phyloP scores from a whole-genome alignment of 2,888 invertebrate genomes.

The Diarsia rubi region DNA sequence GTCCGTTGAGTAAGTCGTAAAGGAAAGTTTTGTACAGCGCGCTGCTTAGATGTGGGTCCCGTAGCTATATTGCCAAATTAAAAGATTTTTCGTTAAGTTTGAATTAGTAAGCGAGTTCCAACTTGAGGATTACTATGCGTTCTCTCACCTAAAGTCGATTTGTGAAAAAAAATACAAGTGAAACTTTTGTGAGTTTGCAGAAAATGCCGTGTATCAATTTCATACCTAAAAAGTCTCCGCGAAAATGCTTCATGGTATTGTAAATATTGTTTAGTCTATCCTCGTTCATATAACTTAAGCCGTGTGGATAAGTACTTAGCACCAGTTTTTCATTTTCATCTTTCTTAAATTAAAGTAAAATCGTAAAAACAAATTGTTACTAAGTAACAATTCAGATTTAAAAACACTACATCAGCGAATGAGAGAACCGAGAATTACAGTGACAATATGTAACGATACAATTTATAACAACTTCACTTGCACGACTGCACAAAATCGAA shows the following conservation, averaged over 20 bases:
- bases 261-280: background rate
- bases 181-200: constrained; percentile 27
- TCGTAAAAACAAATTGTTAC: background rate
- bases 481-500: background rate
- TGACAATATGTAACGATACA: background rate
- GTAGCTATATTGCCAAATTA: constrained; percentile 77
- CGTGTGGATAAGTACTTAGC: background rate
- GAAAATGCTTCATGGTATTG: background rate
- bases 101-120: constrained; percentile 71
- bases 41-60: constrained; percentile 55
- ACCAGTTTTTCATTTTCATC: background rate
- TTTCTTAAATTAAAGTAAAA: background rate
- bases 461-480: background rate
- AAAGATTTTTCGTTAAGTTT: constrained; percentile 79
- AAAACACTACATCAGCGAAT: background rate
- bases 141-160: background rate
- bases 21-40: constrained; percentile 58
- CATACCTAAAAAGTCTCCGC: background rate
- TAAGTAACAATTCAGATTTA: background rate
- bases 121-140: constrained; percentile 44
- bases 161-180: constrained; percentile 4
- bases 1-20: constrained; percentile 55
- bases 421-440: background rate
- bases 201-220: background rate
- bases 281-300: background rate